Percentiles rank a stretch among this genome's conserved stretches.
phyloP scores from a whole-genome alignment of 1,140 invertebrate genomes.

The Oppia nitens region DNA sequence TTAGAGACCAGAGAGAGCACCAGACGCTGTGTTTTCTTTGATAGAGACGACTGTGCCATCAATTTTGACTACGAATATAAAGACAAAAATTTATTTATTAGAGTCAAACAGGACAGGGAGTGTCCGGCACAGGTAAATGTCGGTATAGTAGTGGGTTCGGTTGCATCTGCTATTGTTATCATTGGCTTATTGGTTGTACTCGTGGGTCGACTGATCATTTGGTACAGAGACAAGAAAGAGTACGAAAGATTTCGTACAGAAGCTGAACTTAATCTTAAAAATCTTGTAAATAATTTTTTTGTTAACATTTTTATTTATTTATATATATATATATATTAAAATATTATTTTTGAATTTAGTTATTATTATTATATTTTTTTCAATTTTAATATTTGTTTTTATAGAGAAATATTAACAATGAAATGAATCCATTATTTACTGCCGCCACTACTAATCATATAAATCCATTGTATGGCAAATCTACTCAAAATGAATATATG shows the following conservation, averaged over 20 bases:
- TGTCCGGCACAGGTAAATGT: slow-evolving; percentile 18
- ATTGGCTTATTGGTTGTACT: slow-evolving; percentile 19
- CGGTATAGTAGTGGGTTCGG: slow-evolving; percentile 13
- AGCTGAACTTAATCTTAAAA: too few relatives aligned
- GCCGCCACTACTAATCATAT: slow-evolving; percentile 17
- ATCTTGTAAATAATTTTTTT: too few relatives aligned
- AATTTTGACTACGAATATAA: slow-evolving; percentile 19
- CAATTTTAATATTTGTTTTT: neutral
- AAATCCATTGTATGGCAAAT: slow-evolving; percentile 20
- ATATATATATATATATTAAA: too few relatives aligned
- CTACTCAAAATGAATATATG: too few relatives aligned
- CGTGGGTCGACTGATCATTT: slow-evolving; percentile 14
- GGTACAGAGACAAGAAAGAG: slow-evolving; percentile 19
- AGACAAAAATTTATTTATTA: slow-evolving; percentile 13
- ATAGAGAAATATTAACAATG: neutral
- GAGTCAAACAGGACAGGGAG: slow-evolving; percentile 12
- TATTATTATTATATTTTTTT: too few relatives aligned
- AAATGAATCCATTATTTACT: slow-evolving; percentile 19
- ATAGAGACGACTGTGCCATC: slow-evolving; percentile 19
- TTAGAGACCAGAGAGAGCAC: neutral
- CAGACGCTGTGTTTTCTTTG: slow-evolving; percentile 18
- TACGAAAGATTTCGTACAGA: slow-evolving; percentile 17
- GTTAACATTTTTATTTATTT: too few relatives aligned
- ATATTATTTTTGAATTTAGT: too few relatives aligned
- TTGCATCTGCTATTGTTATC: slow-evolving; percentile 17